Percentiles rank a stretch among this genome's conserved stretches.
Evolutionary conservation across 53 echinoderm and acorn worm genomes (phyloP).

Genomic region (Zoroaster sp.): DNA sequence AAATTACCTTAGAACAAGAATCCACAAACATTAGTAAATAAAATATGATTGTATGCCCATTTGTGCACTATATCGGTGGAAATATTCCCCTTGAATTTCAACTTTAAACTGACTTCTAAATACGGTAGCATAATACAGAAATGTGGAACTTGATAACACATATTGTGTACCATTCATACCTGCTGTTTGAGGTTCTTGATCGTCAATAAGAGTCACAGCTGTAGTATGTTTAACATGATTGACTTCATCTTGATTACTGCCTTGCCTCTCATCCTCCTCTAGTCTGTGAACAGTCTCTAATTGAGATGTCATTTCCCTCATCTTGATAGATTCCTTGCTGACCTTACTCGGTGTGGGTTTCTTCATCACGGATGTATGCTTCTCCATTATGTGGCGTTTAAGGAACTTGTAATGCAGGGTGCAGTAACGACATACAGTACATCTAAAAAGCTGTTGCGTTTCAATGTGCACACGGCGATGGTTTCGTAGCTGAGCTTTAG

Average conservation of each 20-base stretch:
- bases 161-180: too few relatives aligned
- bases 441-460: constrained; percentile 16
- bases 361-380: neutral
- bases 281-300: neutral
- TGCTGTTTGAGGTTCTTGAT: neutral
- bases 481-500: constrained; percentile 11
- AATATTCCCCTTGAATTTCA: too few relatives aligned
- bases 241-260: neutral
- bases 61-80: too few relatives aligned
- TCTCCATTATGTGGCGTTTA: constrained; percentile 7
- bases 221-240: neutral
- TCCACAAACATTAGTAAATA: too few relatives aligned
- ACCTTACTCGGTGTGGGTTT: neutral
- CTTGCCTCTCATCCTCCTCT: neutral
- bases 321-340: neutral
- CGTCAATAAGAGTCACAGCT: neutral
- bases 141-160: too few relatives aligned
- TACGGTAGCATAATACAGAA: too few relatives aligned
- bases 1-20: too few relatives aligned
- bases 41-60: too few relatives aligned
- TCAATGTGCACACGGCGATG: constrained; percentile 33
- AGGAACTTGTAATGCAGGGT: constrained; percentile 36
- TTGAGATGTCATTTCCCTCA: neutral
- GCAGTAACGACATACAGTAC: constrained; percentile 33
- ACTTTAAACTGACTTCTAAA: too few relatives aligned